Evolutionary conservation across 2,113 vertebrate species (phyloP).

Genomic region (Hyla sarda): DNA sequence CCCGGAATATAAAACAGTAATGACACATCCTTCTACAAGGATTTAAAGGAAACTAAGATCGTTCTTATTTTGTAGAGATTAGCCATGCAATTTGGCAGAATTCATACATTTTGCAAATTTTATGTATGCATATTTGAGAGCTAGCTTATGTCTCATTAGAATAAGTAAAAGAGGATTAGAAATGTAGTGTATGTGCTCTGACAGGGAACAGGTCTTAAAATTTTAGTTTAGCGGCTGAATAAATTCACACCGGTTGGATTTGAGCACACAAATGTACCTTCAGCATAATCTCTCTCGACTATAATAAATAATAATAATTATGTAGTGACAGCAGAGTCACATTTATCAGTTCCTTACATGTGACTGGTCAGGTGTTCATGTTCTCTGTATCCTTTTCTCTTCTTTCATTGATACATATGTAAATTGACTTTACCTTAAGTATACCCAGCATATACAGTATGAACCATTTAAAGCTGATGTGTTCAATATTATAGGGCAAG

Average conservation of each 20-base stretch:
- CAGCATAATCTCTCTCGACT: not conserved
- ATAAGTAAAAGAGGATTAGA: constrained; percentile 38
- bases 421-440: not conserved
- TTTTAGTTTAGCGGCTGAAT: constrained; percentile 1
- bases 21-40: not conserved
- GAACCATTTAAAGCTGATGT: not conserved
- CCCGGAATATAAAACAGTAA: not conserved
- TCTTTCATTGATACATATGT: not conserved
- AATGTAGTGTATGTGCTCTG: constrained; percentile 21
- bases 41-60: constrained; percentile 27
- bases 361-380: not conserved
- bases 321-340: not conserved
- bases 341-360: not conserved
- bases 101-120: constrained; percentile 34
- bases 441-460: not conserved
- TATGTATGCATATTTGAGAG: constrained; percentile 31
- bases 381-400: not conserved
- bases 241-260: constrained; percentile 13
- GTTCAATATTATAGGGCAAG: not conserved
- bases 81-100: constrained; percentile 17
- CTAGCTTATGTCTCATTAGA: constrained; percentile 22
- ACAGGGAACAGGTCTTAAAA: constrained; percentile 14
- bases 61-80: constrained; percentile 20
- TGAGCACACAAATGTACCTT: not conserved
- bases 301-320: not conserved